These are phyloP conservation scores for Caenorhabditis wallacei DNA, from an alignment of 2,888 invertebrate species.

Conservation along the genomic window DNA sequence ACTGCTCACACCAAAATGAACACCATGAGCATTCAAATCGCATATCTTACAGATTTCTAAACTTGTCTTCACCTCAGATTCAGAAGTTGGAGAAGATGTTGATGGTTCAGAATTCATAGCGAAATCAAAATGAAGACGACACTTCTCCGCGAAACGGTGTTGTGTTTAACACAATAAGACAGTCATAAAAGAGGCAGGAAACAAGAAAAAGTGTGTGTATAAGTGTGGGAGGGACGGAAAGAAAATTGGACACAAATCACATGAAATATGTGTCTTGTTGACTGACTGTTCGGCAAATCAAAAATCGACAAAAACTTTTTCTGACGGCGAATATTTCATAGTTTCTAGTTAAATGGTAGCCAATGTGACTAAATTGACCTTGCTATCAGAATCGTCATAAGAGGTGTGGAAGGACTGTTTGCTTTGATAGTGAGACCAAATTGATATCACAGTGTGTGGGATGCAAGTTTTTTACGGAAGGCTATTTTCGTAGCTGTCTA, in stretches of 20 bases:
- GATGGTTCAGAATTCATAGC: slow-evolving; percentile 49
- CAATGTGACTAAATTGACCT: slow-evolving; percentile 10
- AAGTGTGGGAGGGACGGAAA: slow-evolving; percentile 1
- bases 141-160: background rate
- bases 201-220: slow-evolving; percentile 26
- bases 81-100: slow-evolving; percentile 31
- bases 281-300: slow-evolving; percentile 55
- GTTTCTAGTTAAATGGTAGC: slow-evolving; percentile 1
- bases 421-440: background rate
- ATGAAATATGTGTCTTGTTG: slow-evolving; percentile 34
- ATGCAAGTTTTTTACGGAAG: too few species aligned
- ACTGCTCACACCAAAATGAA: slow-evolving; percentile 52
- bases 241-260: slow-evolving; percentile 52
- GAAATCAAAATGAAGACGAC: background rate
- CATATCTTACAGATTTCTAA: slow-evolving; percentile 24
- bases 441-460: background rate
- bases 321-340: too few species aligned
- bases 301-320: slow-evolving; percentile 23
- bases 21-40: slow-evolving; percentile 31
- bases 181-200: slow-evolving; percentile 39
- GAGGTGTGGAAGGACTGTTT: background rate
- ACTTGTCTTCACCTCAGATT: background rate
- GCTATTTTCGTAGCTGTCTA: too few species aligned
- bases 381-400: background rate
- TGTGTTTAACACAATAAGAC: background rate